Evolutionary conservation across 2,797 vertebrate species (phyloP), one percentile per base, ranked within the genome.

Genomic region (Enteromius unitaeniatus): DNA sequence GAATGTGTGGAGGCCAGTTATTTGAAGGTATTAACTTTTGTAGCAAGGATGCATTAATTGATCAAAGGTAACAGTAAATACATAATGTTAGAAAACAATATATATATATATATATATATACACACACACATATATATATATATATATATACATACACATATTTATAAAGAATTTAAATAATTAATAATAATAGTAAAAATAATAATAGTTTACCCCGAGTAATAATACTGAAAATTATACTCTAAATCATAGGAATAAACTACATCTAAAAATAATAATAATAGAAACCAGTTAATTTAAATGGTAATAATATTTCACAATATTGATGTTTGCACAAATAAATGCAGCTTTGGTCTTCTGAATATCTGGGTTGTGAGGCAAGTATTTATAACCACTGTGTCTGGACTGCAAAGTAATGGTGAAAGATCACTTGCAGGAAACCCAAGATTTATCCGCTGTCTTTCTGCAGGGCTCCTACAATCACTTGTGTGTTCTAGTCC

Each of bases 391-490:
- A 78, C 53, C 40, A 31, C 19, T 67, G 60, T 49, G 40, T 64
- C 60, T 78, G 65, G 10, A 51, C 26, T 49, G n/a, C n/a, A 26
- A 73, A 73, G n/a, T 45, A 23, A 28, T 45, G 21, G 28, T n/a
- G 53, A 23, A 60, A 60, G 53, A 60, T 23, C 5, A 42, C n/a
- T 17, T 26, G 26, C 13, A 42, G 34, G 67, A 42, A 70, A 70
- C 51, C 34, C 49, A 75, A 65, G 58, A 82, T 82, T 65, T 75
- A 64, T 82, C 19, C 19, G 14, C 8, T 72, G 80, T 65, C 68
- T 73, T 47, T 81, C 26, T 49, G 1, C 11, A 72, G 55, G 37
- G 4, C 53, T 73, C 26, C 17, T 73, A 62, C 68, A 62, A 73
- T 72, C 37, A 3, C 23, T 26, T 55, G 17, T 73, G 40, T 82